phyloP scores from a whole-genome alignment of 2,113 vertebrate genomes.

The Sterrhoptilus dennistouni region DNA sequence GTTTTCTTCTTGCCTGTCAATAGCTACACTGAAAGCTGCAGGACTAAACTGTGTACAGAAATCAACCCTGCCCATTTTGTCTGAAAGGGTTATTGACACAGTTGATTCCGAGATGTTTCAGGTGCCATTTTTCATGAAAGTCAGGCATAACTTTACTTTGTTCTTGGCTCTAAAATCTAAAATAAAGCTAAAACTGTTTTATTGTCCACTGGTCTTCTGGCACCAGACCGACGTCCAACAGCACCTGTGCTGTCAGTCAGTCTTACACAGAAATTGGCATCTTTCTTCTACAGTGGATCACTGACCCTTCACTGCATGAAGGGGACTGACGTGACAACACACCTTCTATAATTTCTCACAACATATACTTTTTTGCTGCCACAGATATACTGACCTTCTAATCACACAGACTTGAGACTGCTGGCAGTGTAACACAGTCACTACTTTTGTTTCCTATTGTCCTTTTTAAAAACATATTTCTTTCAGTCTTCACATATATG shows the following conservation, averaged over 20 bases:
- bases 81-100: background rate
- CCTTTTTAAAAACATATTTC: background rate
- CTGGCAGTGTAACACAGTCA: background rate
- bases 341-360: conserved; percentile 16
- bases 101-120: background rate
- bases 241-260: conserved; percentile 46
- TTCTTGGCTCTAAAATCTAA: background rate
- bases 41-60: background rate
- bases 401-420: background rate
- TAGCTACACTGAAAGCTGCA: background rate
- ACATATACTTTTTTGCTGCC: background rate
- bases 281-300: conserved; percentile 18
- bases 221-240: background rate
- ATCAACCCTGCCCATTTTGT: background rate
- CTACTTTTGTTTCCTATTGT: background rate
- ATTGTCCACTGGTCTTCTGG: conserved; percentile 15
- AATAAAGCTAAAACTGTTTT: background rate
- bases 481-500: background rate
- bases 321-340: conserved; percentile 1
- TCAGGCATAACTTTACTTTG: background rate
- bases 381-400: conserved; percentile 4
- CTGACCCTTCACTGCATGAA: conserved; percentile 42
- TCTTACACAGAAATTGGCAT: conserved; percentile 37
- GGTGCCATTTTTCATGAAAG: background rate
- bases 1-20: background rate